These are phyloP conservation scores for Melieria picta DNA, from an alignment of 2,888 invertebrate genomes.

Conservation along the genomic window DNA sequence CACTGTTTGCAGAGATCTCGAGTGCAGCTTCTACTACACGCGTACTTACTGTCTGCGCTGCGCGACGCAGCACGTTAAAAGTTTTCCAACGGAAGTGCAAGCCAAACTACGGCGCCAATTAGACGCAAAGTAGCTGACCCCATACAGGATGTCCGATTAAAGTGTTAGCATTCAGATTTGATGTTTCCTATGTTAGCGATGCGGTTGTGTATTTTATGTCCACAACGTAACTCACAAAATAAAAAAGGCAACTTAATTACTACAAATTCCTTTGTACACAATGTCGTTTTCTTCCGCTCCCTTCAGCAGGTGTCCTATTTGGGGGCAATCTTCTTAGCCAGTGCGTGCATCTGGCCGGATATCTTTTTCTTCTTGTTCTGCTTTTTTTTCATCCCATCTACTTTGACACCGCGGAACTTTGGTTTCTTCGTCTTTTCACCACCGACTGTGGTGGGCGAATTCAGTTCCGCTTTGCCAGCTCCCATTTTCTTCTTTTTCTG, in stretches of 20 bases:
- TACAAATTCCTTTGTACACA: constrained; percentile 9
- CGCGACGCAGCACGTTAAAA: constrained; percentile 69
- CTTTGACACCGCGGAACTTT: constrained; percentile 59
- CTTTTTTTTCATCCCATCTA: constrained; percentile 55
- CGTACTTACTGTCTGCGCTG: constrained; percentile 80
- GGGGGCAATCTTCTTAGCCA: constrained; percentile 65
- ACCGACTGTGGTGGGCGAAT: neutral
- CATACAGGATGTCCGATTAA: too few relatives aligned
- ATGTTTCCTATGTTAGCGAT: too few relatives aligned
- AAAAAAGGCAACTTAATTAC: neutral
- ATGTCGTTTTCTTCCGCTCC: constrained; percentile 8
- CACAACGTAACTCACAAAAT: too few relatives aligned
- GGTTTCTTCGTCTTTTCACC: constrained; percentile 54
- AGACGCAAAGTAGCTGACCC: constrained; percentile 27
- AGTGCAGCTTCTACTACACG: constrained; percentile 83
- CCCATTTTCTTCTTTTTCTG: constrained; percentile 40
- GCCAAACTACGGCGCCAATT: constrained; percentile 69
- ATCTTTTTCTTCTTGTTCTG: constrained; percentile 53
- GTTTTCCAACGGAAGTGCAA: constrained; percentile 78
- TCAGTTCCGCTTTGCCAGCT: constrained; percentile 24
- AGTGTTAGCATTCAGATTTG: too few relatives aligned
- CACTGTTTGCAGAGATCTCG: constrained; percentile 76
- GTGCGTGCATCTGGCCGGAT: constrained; percentile 50
- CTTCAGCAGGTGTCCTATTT: constrained; percentile 34
- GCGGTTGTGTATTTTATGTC: too few relatives aligned